Base-by-base conservation (phyloP, 2,888 invertebrate genomes). In the Drosophila colorata region DNA sequence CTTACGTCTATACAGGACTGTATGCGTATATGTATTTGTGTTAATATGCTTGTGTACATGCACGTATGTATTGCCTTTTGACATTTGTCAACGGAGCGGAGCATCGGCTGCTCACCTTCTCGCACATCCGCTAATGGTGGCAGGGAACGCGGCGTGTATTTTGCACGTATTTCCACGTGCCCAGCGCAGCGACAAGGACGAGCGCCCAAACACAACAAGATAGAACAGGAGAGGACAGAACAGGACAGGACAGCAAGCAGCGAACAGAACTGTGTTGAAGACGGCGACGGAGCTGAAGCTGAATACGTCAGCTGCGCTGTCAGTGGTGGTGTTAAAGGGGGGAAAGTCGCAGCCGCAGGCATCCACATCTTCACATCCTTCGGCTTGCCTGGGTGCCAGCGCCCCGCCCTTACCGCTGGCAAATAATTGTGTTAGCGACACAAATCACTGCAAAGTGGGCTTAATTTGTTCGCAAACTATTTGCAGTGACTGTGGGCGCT, bases 391-490 rank as follows among this genome's bases (percentile, higher is more conserved):
- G 13, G 37, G 44, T 63, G 8, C 13, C 4, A n/a, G n/a, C n/a
- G n/a, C n/a, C n/a, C n/a, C 41, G 46, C 25, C 47, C 18, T 23
- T 9, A 6, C 46, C 20, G 25, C 58, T 16, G 68, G 49, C 79
- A 74, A 71, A 84, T 81, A 81, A 81, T 87, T 81, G 79, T 74
- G 81, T 81, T 81, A 81, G 65, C 78, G 69, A 69, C 82, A 84
- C 65, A 87, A 84, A 85, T 81, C 87, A 81, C 71, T 66, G 70
- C 74, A 70, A 68, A 74, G 78, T 66, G 61, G 78, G 66, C 81
- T 80, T 87, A 74, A 76, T 72, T 76, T 83, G 71, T 75, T 76
- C 65, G 63, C 60, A 64, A 77, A 61, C 64, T 77, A 71, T 66
- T 69, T 74, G 66, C 63, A 51, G 46, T 46, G 47, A 64, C 40